Percentiles rank a stretch among this genome's conserved stretches.
phyloP scores from a whole-genome alignment of 1,140 invertebrate species.

The Bradynema listronoti region DNA sequence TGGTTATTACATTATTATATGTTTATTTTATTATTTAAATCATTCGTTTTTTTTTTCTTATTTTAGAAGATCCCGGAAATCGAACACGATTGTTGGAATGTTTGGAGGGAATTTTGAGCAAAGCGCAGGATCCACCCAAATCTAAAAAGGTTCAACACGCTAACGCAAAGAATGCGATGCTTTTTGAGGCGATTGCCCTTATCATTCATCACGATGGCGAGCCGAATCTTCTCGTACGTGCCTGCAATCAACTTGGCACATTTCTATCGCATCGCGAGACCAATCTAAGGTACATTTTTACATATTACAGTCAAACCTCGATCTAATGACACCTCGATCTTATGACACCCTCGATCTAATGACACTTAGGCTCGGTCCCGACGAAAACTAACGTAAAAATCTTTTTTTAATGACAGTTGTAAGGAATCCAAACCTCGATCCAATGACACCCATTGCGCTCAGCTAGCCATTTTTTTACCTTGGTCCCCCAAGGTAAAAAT shows the following conservation, averaged over 20 bases:
- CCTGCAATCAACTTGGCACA: constrained; percentile 96
- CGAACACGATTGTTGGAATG: constrained; percentile 95
- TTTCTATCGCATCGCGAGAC: constrained; percentile 97
- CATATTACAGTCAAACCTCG: too few species aligned
- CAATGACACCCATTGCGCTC: too few species aligned
- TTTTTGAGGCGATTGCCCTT: constrained; percentile 96
- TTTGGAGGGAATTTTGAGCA: constrained; percentile 98
- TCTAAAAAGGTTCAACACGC: constrained; percentile 99
- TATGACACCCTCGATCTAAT: too few species aligned
- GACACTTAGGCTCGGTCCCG: too few species aligned
- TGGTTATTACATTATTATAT: constrained; percentile 64
- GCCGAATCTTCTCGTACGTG: constrained; percentile 88
- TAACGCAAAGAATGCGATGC: constrained; percentile 97
- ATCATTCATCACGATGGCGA: constrained; percentile 99
- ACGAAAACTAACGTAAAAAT: too few species aligned
- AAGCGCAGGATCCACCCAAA: constrained; percentile 97
- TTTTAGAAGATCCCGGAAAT: constrained; percentile 56
- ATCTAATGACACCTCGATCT: too few species aligned
- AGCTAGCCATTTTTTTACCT: too few species aligned
- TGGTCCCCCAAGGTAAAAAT: too few species aligned
- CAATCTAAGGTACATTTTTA: constrained; percentile 82
- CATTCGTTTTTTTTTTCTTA: background rate
- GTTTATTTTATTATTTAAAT: constrained; percentile 26
- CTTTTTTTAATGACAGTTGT: too few species aligned
- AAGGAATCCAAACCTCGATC: too few species aligned